Conservation (phyloP, 2,113 vertebrate species). For the Sigmodon hispidus region DNA sequence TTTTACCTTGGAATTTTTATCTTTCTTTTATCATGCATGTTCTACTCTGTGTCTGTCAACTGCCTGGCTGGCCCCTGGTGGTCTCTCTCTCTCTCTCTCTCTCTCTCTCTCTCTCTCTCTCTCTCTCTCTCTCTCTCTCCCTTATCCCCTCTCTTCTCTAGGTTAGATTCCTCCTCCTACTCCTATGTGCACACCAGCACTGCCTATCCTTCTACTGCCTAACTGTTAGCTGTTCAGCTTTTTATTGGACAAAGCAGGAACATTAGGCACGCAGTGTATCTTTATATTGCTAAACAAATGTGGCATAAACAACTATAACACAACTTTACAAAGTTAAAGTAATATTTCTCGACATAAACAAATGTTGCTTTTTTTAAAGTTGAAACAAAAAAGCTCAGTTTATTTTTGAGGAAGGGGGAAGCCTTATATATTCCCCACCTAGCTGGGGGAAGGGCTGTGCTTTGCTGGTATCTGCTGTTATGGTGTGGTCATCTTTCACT, state of each 20-base stretch:
- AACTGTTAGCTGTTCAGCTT: no score
- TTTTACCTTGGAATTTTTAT: not conserved
- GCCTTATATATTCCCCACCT: no score
- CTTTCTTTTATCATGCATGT: not conserved
- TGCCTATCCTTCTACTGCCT: not conserved
- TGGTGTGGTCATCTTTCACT: no score
- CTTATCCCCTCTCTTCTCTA: not conserved
- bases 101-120: not conserved
- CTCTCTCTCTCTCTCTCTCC: not conserved
- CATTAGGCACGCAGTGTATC: not conserved
- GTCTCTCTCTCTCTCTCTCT: not conserved
- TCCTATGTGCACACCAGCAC: not conserved
- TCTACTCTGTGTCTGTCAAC: not conserved
- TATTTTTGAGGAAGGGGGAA: no score
- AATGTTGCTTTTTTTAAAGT: no score
- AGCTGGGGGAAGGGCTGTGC: no score
- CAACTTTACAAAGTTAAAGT: not conserved
- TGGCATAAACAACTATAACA: not conserved
- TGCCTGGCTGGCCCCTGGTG: not conserved
- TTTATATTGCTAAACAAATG: not conserved
- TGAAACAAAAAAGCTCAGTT: no score
- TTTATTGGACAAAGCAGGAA: not conserved
- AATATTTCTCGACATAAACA: not conserved
- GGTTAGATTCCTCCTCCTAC: not conserved
- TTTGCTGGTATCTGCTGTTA: no score